Percentiles rank a stretch among this genome's conserved stretches.
Evolutionary conservation across 2,797 vertebrate genomes (phyloP).

Genomic region (Thamnophis elegans): DNA sequence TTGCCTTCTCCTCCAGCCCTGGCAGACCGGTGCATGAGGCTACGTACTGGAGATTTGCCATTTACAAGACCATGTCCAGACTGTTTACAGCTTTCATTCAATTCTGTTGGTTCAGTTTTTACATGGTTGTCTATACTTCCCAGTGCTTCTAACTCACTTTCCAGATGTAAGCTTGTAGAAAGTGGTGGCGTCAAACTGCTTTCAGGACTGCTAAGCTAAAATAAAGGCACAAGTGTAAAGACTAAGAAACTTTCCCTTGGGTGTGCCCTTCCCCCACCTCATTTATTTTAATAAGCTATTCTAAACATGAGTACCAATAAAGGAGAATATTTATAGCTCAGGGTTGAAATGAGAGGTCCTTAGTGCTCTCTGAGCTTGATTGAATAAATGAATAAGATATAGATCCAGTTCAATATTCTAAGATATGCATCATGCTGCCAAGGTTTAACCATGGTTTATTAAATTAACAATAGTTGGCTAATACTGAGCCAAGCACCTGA

Average conservation of each 20-base stretch:
- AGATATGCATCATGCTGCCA: neutral
- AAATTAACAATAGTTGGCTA: neutral
- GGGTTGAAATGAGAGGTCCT: neutral
- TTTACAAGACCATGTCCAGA: constrained; percentile 79
- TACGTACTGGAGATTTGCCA: constrained; percentile 77
- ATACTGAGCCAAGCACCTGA: neutral
- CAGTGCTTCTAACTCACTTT: constrained; percentile 77
- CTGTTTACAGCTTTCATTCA: constrained; percentile 79
- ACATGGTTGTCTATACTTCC: constrained; percentile 83
- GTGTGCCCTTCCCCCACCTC: neutral
- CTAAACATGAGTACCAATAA: neutral
- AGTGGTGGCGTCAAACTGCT: constrained; percentile 86
- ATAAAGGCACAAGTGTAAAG: constrained; percentile 17
- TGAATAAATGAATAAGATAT: neutral
- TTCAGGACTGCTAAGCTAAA: constrained; percentile 94
- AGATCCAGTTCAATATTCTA: neutral
- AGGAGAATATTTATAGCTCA: neutral
- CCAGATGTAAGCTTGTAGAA: constrained; percentile 78
- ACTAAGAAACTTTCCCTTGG: neutral
- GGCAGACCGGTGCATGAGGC: constrained; percentile 72
- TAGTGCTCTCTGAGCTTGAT: neutral
- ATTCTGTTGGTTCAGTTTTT: constrained; percentile 83
- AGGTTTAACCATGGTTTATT: neutral
- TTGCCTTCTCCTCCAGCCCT: constrained; percentile 66
- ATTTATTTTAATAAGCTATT: neutral